Percentiles rank a stretch among this genome's conserved stretches.
phyloP scores from a whole-genome alignment of 2,113 vertebrate species.

The Sphyrna mokarran region DNA sequence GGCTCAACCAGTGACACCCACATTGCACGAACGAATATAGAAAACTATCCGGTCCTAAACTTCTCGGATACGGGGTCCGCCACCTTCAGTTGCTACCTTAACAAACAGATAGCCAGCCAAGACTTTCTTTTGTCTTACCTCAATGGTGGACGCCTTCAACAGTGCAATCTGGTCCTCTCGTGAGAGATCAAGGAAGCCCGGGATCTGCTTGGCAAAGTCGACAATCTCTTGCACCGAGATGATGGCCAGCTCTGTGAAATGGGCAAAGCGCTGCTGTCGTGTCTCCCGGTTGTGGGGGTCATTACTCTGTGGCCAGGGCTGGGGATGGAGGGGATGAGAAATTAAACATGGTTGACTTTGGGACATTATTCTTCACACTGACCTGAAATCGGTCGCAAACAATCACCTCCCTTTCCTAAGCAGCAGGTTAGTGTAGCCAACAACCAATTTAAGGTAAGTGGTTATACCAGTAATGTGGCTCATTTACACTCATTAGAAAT shows the following conservation, averaged over 20 bases:
- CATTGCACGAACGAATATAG: no score
- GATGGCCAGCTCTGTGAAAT: conserved; percentile 62
- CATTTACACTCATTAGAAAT: no score
- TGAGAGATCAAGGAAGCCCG: conserved; percentile 57
- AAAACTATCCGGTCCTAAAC: no score
- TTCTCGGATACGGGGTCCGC: no score
- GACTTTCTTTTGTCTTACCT: conserved; percentile 44
- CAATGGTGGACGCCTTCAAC: conserved; percentile 60
- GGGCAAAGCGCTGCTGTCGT: conserved; percentile 60
- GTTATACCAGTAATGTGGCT: no score
- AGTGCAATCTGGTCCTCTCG: conserved; percentile 61
- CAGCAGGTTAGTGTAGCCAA: neutral
- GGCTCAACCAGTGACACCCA: no score
- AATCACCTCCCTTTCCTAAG: neutral
- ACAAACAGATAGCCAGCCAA: neutral
- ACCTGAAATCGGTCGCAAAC: neutral
- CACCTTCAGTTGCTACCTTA: neutral
- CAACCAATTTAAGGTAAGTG: no score
- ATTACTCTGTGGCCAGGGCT: conserved; percentile 58
- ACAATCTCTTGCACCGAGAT: conserved; percentile 63
- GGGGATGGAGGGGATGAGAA: neutral
- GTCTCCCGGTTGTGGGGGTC: conserved; percentile 60
- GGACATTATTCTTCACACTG: neutral
- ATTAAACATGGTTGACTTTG: neutral
- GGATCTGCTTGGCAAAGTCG: conserved; percentile 63